Evolutionary conservation across 2,888 invertebrate genomes (phyloP).

Genomic region (Crepidodera aurea): DNA sequence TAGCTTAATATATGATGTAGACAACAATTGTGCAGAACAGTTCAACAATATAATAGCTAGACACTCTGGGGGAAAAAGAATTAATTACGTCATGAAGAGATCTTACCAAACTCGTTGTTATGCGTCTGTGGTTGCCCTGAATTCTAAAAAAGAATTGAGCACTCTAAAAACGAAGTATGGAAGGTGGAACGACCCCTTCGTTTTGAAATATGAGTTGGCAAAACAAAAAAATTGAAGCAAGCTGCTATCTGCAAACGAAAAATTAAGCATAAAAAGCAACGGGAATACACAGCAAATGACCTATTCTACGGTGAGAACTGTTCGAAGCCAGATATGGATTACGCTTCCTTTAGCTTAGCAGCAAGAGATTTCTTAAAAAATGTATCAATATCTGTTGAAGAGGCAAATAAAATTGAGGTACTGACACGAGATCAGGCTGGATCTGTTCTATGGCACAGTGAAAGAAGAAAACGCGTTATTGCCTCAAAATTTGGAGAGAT

Average conservation of each 20-base stretch:
- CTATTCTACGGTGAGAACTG: slow-evolving; percentile 3
- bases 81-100: slow-evolving; percentile 7
- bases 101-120: slow-evolving; percentile 17
- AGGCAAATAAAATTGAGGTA: not conserved
- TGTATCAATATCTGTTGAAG: slow-evolving; percentile 6
- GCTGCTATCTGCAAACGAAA: slow-evolving; percentile 11
- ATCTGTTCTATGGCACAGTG: slow-evolving; percentile 15
- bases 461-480: slow-evolving; percentile 13
- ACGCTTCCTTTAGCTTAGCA: not conserved
- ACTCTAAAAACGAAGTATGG: not conserved
- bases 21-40: slow-evolving; percentile 12
- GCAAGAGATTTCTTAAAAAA: not conserved
- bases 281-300: slow-evolving; percentile 6
- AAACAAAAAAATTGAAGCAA: slow-evolving; percentile 11
- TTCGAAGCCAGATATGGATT: slow-evolving; percentile 11
- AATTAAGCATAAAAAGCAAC: slow-evolving; percentile 9
- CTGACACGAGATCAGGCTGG: slow-evolving; percentile 14
- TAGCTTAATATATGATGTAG: slow-evolving; percentile 5
- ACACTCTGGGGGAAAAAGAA: slow-evolving; percentile 12
- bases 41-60: slow-evolving; percentile 3
- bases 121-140: slow-evolving; percentile 8
- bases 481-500: slow-evolving; percentile 17
- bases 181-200: slow-evolving; percentile 4
- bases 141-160: slow-evolving; percentile 9
- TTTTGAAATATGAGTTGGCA: slow-evolving; percentile 8